Conservation (phyloP, 2,113 vertebrate genomes). For the Pterocles orientalis region DNA sequence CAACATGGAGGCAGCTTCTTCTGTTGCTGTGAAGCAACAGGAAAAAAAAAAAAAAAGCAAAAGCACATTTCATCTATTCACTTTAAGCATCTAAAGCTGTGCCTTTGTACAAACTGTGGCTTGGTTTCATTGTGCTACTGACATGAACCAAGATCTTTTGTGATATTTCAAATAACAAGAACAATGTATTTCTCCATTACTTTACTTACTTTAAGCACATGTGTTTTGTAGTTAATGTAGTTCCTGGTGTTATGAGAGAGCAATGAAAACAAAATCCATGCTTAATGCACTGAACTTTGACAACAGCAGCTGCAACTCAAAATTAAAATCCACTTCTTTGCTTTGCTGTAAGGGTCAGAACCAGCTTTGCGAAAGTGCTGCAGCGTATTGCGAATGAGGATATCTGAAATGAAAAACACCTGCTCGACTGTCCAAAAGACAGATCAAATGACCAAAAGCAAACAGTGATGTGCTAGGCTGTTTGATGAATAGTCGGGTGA, state of each 20-base stretch:
- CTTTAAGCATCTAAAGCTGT: neutral
- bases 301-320: conserved; percentile 57
- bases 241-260: conserved; percentile 33
- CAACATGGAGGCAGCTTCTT: neutral
- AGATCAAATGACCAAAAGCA: conserved; percentile 50
- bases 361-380: neutral
- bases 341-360: conserved; percentile 32
- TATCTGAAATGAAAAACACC: conserved; percentile 1
- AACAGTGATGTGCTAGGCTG: neutral
- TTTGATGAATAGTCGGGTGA: conserved; percentile 22
- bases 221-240: conserved; percentile 42
- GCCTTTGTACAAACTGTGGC: neutral
- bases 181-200: conserved; percentile 33
- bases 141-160: conserved; percentile 10
- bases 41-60: neutral
- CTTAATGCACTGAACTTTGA: conserved; percentile 62
- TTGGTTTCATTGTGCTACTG: neutral
- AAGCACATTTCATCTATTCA: neutral
- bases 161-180: conserved; percentile 25
- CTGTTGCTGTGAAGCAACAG: neutral
- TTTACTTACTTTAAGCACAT: conserved; percentile 23
- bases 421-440: neutral
- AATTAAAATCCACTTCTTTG: conserved; percentile 54
- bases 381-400: neutral
- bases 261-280: conserved; percentile 38